Percentiles rank a stretch among this genome's conserved stretches.
Evolutionary conservation across 2,113 vertebrate species (phyloP).

Genomic region (Notarius lentiginosus): DNA sequence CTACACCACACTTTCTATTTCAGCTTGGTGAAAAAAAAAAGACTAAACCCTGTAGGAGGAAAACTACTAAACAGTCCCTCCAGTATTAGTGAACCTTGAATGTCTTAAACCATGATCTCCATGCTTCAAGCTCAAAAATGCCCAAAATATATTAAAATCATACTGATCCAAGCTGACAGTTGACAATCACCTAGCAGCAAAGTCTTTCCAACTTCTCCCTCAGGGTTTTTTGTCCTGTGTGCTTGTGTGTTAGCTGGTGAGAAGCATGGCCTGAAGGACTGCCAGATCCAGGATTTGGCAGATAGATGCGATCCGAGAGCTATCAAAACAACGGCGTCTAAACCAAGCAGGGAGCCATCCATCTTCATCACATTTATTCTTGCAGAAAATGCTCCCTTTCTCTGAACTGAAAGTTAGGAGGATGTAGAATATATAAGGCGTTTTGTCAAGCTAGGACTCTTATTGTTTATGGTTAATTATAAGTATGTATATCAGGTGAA

Average conservation of each 20-base stretch:
- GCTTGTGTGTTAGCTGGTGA: background rate
- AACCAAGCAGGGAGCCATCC: slow-evolving; percentile 1
- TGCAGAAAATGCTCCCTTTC: background rate
- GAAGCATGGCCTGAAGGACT: slow-evolving; percentile 2
- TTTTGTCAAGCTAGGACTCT: too few species aligned
- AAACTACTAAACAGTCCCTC: background rate
- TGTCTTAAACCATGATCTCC: background rate
- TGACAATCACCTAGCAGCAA: background rate
- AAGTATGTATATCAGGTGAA: background rate
- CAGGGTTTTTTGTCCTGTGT: background rate
- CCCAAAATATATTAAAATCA: background rate
- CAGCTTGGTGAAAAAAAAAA: background rate
- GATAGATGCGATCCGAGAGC: slow-evolving; percentile 10
- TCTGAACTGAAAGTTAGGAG: background rate
- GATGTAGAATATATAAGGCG: background rate
- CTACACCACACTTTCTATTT: background rate
- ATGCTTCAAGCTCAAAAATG: background rate
- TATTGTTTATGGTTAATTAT: too few species aligned
- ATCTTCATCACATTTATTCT: slow-evolving; percentile 10
- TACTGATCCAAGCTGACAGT: background rate
- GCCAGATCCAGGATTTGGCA: slow-evolving; percentile 5
- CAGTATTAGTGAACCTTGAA: background rate
- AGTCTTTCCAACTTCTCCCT: background rate
- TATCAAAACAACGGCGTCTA: slow-evolving; percentile 14
- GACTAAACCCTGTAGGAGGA: background rate